Evolutionary conservation across 2,888 invertebrate species (phyloP), one percentile per base, ranked within the genome.

Genomic region (Zygothrica quintamaculata): DNA sequence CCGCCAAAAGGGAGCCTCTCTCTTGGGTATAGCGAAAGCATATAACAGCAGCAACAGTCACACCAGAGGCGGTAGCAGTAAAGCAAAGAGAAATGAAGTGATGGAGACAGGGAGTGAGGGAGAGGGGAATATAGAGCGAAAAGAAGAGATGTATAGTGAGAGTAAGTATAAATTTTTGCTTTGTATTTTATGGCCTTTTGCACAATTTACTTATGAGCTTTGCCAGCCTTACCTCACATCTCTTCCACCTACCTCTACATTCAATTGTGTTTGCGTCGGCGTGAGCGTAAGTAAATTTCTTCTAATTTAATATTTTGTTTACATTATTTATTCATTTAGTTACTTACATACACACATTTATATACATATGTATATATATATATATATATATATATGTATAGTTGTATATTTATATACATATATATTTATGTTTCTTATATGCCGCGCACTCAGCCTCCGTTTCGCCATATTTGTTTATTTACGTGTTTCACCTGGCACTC

Each of bases 241-340:
- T 11, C 11, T 13, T 33, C 26, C 40, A 15, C 4, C 22, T 7
- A 15, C 4, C 22, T 7, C 44, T 13, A 39, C 48, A 33, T 34
- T 39, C 16, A 47, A 52, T 72, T 71, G 65, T 76, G 65, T 59
- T 69, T 68, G 72, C 69, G 74, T 75, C 75, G 73, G 76, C 58
- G 69, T 73, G 70, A 71, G 76, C 80, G 71, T 71, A 84, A 80
- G 84, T 84, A 78, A 80, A 81, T 80, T 84, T 84, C 81, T 76
- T 80, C 78, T 84, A 80, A 80, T 84, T 80, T 80, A 84, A 80
- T 80, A 84, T 80, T 84, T 80, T 80, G 81, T 80, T 80, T 80
- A 80, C 84, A 84, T 80, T 80, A 84, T 81, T 84, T 80, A 84
- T 80, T 80, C 76, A 80, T 81, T 78, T 80, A 80, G 78, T 80